Conservation (phyloP, 2,888 invertebrate genomes). For the Andrena bicolor region DNA sequence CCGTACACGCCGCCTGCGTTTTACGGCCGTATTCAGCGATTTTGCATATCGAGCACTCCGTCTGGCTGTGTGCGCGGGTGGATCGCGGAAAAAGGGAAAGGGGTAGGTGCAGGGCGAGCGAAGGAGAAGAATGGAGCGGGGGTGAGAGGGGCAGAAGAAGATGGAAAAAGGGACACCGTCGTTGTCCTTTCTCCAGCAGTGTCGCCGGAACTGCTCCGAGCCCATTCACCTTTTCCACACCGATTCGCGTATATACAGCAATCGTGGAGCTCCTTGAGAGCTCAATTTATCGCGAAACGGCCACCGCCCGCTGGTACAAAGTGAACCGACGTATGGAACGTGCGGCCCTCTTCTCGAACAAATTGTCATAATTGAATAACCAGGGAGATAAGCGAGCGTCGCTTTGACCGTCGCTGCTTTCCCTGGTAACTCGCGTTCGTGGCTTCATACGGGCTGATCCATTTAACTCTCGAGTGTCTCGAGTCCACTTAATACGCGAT, state of each 20-base stretch:
- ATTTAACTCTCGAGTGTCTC: conserved; percentile 71
- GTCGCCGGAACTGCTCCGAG: conserved; percentile 55
- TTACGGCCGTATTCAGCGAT: conserved; percentile 83
- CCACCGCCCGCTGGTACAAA: conserved; percentile 54
- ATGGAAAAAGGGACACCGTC: conserved; percentile 37
- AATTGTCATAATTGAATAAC: conserved; percentile 76
- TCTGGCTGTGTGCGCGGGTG: conserved; percentile 60
- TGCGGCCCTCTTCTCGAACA: conserved; percentile 40
- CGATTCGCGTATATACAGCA: conserved; percentile 68
- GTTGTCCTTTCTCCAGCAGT: conserved; percentile 60
- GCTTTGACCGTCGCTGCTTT: conserved; percentile 61
- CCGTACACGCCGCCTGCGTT: conserved; percentile 82
- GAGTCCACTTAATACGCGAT: conserved; percentile 68
- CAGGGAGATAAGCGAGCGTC: conserved; percentile 72
- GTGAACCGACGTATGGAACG: conserved; percentile 45
- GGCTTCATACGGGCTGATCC: conserved; percentile 69
- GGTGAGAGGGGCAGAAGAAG: conserved; percentile 10
- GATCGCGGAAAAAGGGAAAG: conserved; percentile 56
- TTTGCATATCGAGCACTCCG: conserved; percentile 79
- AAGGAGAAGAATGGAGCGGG: background rate
- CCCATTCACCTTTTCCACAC: conserved; percentile 67
- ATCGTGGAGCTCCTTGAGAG: conserved; percentile 71
- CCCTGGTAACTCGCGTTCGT: conserved; percentile 33
- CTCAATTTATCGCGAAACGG: conserved; percentile 73
- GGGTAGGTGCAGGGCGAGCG: background rate